Evolutionary conservation across 2,888 invertebrate genomes (phyloP).

Genomic region (Linyphia triangularis): DNA sequence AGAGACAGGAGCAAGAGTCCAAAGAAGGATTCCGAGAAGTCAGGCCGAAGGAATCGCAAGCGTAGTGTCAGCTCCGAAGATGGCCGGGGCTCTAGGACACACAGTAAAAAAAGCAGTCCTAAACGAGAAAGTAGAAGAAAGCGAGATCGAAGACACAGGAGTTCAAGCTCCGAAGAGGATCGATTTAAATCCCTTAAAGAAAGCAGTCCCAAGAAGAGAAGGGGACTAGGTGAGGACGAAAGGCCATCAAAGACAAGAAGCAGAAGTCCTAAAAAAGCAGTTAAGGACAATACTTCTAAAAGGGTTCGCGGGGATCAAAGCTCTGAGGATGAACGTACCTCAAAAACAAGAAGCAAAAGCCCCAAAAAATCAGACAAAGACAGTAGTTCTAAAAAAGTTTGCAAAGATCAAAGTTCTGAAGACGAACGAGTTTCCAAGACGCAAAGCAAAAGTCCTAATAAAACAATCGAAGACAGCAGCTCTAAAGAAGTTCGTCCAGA

Average conservation of each 20-base stretch:
- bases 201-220: neutral
- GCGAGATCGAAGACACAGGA: neutral
- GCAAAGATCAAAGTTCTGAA: neutral
- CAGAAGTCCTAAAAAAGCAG: neutral
- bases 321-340: neutral
- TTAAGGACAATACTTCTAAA: too few relatives aligned
- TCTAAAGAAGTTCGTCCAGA: neutral
- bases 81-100: neutral
- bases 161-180: neutral
- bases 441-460: neutral
- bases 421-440: neutral
- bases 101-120: constrained; percentile 33
- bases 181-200: neutral
- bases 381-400: too few relatives aligned
- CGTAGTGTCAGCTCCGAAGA: neutral
- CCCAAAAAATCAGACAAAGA: neutral
- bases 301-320: neutral
- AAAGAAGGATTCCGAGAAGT: neutral
- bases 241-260: neutral
- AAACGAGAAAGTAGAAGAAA: neutral
- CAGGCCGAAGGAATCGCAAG: neutral
- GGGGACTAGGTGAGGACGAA: neutral
- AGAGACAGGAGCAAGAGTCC: neutral
- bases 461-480: neutral
- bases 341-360: neutral